These are phyloP conservation scores for Corvus hawaiiensis DNA, from an alignment of 2,113 vertebrate species.

Conservation along the genomic window DNA sequence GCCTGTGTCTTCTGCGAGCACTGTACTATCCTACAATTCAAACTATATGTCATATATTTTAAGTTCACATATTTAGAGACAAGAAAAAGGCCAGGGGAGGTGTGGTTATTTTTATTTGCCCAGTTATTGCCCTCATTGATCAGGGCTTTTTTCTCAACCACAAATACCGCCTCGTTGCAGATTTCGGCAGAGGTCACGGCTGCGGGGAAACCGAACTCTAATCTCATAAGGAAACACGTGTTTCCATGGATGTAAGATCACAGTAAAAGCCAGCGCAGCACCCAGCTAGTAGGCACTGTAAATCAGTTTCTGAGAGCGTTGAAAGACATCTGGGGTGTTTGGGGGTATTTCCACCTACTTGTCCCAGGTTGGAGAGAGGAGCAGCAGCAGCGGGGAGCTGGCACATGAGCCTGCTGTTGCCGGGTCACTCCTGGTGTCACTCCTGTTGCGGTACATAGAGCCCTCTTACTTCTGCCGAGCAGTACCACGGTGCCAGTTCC, in stretches of 20 bases:
- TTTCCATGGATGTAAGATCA: accelerated
- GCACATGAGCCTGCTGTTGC: accelerated
- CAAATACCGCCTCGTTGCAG: accelerated
- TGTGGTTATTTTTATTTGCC: background rate
- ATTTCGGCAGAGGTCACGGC: background rate
- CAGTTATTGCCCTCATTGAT: background rate
- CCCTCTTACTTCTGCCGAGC: background rate
- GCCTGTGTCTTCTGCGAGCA: accelerated
- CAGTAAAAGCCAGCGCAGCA: background rate
- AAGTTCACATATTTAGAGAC: background rate
- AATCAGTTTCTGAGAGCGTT: background rate
- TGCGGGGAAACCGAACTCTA: background rate
- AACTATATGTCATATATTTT: accelerated
- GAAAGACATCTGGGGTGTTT: background rate
- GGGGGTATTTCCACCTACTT: background rate
- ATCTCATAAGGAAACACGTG: background rate
- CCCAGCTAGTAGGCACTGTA: background rate
- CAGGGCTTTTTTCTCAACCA: background rate
- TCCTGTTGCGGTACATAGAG: background rate
- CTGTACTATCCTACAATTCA: accelerated
- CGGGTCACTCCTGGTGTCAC: accelerated
- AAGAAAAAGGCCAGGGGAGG: background rate
- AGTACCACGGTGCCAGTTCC: background rate
- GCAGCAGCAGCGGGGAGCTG: background rate
- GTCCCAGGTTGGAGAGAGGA: background rate